Evolutionary conservation across 2,113 vertebrate genomes (phyloP), one percentile per base, ranked within the genome.

Genomic region (Cynocephalus volans): DNA sequence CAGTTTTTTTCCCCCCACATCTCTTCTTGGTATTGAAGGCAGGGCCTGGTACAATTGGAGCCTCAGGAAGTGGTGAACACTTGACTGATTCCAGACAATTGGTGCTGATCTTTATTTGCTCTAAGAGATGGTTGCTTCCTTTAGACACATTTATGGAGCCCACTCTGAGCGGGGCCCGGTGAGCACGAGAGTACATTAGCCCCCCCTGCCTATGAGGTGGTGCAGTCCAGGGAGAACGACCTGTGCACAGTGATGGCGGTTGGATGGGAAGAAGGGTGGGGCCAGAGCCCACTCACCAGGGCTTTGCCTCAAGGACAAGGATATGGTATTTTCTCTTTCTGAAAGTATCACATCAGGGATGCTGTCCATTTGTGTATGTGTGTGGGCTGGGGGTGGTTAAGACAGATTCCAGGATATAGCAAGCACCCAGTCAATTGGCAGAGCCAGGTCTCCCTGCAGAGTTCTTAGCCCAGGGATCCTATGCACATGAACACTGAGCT

Each of bases 361-460:
- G 65, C 41, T 15, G 6, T 94, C 33, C n/a, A 0, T 60, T 14
- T 5, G 15, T 17, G 65, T 8, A 58, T 4, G 41, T 41, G 41
- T 41, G 3, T 15, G 15, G 17, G 28, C 2, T 1, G 7, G 7
- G 31, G 8, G 11, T 21, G 5, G 82, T 58, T 0, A 0, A 23
- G 70, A 15, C 41, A 64, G 33, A 26, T 15, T 8, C 0, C 21
- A n/a, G 11, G 0, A 1, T 5, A 0, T 0, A 5, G 41, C 3
- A 13, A 15, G 7, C 9, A 11, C 12, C 24, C 75, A 24, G 12
- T 18, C 5, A 17, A 4, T 0, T 3, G 23, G 18, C 54, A 56
- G 81, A 65, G 58, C 28, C 58, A 7, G 76, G 45, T 28, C 41
- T 56, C 10, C 45, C n/a, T 11, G 14, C 24, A 18, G 23, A 13